Percentiles rank a stretch among this genome's conserved stretches.
Evolutionary conservation across 2,797 vertebrate genomes (phyloP).

Genomic region (Spea hammondii): DNA sequence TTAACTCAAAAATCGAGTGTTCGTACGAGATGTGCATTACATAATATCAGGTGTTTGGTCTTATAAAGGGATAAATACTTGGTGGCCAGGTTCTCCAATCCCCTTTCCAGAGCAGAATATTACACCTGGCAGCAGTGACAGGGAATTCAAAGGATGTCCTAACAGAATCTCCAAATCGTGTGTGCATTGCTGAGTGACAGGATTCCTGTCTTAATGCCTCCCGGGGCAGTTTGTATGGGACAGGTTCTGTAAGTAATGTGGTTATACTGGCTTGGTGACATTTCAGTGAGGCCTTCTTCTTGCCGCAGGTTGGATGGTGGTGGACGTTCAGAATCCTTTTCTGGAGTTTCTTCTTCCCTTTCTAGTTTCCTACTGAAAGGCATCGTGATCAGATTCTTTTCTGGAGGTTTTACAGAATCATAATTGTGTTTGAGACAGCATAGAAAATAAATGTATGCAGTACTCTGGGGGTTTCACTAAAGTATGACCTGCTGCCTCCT

Average conservation of each 20-base stretch:
- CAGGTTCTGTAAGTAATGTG: conserved; percentile 21
- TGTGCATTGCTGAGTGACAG: conserved; percentile 4
- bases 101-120: background rate
- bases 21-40: no score
- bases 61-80: no score
- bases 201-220: conserved; percentile 13
- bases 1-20: no score
- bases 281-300: background rate
- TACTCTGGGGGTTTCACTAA: no score
- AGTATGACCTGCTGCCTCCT: no score
- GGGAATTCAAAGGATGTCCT: background rate
- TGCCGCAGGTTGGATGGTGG: background rate
- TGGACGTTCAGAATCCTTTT: background rate
- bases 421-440: no score
- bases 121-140: background rate
- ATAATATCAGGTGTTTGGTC: no score
- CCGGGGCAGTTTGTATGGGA: conserved; percentile 12
- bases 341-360: conserved; percentile 4
- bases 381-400: background rate
- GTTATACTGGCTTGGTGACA: conserved; percentile 17
- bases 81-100: no score
- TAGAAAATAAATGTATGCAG: no score
- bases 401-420: no score
- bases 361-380: background rate
- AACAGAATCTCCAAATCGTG: background rate